These are phyloP conservation scores for Jaculus jaculus DNA, from an alignment of 2,113 vertebrate species.

Conservation along the genomic window DNA sequence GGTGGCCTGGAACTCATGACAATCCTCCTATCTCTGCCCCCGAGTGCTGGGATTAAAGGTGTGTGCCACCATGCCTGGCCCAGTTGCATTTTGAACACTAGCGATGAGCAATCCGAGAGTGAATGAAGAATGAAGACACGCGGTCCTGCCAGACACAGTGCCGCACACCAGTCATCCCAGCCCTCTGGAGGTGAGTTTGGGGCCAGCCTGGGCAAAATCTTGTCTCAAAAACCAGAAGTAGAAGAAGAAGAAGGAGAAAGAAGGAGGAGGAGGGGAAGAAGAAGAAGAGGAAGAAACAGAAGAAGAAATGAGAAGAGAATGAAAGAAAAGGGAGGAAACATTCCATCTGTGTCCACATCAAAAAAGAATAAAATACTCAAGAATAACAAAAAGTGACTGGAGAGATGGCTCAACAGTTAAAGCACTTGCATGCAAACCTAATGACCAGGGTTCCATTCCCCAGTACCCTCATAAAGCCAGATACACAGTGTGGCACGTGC, in stretches of 20 bases:
- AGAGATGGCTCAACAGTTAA: too few species aligned
- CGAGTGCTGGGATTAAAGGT: too few species aligned
- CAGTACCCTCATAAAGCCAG: too few species aligned
- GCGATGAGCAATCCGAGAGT: neutral
- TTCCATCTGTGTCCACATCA: neutral
- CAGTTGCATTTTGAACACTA: neutral
- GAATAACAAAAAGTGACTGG: neutral
- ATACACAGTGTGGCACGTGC: too few species aligned
- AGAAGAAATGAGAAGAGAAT: fast-evolving
- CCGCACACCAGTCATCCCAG: neutral
- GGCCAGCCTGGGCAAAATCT: neutral
- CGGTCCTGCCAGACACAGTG: too few species aligned
- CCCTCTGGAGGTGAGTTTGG: neutral
- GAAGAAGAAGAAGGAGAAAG: fast-evolving
- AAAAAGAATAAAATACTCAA: neutral
- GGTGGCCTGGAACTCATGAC: too few species aligned
- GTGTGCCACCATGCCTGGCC: too few species aligned
- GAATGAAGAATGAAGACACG: neutral
- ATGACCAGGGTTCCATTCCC: too few species aligned
- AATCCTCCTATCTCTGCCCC: too few species aligned
- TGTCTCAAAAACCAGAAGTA: neutral
- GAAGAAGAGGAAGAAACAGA: neutral
- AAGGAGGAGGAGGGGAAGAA: fast-evolving
- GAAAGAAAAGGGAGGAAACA: fast-evolving
- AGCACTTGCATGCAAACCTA: too few species aligned